Conservation (phyloP, 1,140 invertebrate species). For the Drosophila baimaii region DNA sequence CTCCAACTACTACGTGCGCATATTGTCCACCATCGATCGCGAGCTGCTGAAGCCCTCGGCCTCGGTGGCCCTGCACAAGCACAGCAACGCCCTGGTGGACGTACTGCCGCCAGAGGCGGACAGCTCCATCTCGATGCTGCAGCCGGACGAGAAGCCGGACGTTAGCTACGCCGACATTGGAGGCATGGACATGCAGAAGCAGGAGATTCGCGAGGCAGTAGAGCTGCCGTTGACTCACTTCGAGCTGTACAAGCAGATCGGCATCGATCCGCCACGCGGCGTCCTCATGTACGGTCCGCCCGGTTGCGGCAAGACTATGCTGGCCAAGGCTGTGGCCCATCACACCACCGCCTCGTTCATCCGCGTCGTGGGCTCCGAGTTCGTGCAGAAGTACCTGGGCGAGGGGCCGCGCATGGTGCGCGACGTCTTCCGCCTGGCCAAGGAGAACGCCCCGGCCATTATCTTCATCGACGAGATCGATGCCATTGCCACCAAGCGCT, state of each 20-base stretch:
- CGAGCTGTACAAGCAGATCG: constrained; percentile 99
- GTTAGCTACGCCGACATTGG: constrained; percentile 99
- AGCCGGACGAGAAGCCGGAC: constrained; percentile 99
- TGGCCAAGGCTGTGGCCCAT: constrained; percentile 99
- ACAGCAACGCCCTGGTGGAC: constrained; percentile 98
- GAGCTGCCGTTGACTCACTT: constrained; percentile 99
- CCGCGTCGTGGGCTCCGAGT: constrained; percentile 99
- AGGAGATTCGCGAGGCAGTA: constrained; percentile 99
- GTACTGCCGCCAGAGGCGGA: constrained; percentile 99
- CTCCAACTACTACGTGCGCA: constrained; percentile 99
- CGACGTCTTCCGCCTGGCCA: constrained; percentile 99
- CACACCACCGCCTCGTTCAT: constrained; percentile 99
- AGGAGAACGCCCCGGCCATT: constrained; percentile 99
- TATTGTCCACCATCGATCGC: constrained; percentile 97
- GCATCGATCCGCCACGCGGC: constrained; percentile 97
- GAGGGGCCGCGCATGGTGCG: constrained; percentile 99
- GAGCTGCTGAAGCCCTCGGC: constrained; percentile 97
- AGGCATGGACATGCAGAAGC: constrained; percentile 99
- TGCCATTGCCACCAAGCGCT: constrained; percentile 99
- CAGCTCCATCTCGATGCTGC: constrained; percentile 96
- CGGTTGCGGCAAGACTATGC: constrained; percentile 97
- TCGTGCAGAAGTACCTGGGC: constrained; percentile 99
- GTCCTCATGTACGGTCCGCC: constrained; percentile 99
- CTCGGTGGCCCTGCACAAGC: constrained; percentile 98
- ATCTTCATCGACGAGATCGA: constrained; percentile 99